A percentile compares a stretch with the other conserved stretches of the same genome.
Evolutionary conservation across 1,140 invertebrate species (phyloP).

Genomic region (Venturia canescens): DNA sequence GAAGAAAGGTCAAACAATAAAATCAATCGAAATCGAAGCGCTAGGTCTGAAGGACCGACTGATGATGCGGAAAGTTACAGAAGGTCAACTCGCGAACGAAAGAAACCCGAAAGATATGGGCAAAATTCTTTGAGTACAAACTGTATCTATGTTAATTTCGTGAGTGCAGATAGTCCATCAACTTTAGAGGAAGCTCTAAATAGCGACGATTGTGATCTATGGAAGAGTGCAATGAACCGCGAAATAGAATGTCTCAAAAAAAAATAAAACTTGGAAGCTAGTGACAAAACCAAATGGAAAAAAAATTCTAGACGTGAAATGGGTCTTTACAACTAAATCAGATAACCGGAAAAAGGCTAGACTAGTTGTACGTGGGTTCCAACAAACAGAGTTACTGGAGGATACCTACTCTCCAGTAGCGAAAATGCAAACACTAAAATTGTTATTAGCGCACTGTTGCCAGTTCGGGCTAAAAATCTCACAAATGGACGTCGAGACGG

Average conservation of each 20-base stretch:
- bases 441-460: slow-evolving; percentile 41
- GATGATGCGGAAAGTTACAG: neutral
- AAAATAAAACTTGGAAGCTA: slow-evolving; percentile 54
- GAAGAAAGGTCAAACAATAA: neutral
- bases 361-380: slow-evolving; percentile 51
- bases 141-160: slow-evolving; percentile 39
- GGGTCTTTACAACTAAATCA: slow-evolving; percentile 54
- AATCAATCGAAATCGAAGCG: neutral
- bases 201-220: slow-evolving; percentile 17
- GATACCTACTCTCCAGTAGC: slow-evolving; percentile 54
- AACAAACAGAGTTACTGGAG: slow-evolving; percentile 46
- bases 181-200: slow-evolving; percentile 33
- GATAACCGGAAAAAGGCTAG: slow-evolving; percentile 49
- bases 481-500: slow-evolving; percentile 68
- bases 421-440: slow-evolving; percentile 41
- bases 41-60: neutral
- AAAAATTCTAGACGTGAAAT: slow-evolving; percentile 50
- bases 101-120: slow-evolving; percentile 16
- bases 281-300: slow-evolving; percentile 44
- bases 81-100: slow-evolving; percentile 20
- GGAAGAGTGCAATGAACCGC: slow-evolving; percentile 44
- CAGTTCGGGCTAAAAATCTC: slow-evolving; percentile 43
- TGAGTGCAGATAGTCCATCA: neutral
- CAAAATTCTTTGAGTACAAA: slow-evolving; percentile 9
- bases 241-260: slow-evolving; percentile 48